Base-by-base conservation (phyloP, 2,888 invertebrate species). In the Microctonus brassicae region DNA sequence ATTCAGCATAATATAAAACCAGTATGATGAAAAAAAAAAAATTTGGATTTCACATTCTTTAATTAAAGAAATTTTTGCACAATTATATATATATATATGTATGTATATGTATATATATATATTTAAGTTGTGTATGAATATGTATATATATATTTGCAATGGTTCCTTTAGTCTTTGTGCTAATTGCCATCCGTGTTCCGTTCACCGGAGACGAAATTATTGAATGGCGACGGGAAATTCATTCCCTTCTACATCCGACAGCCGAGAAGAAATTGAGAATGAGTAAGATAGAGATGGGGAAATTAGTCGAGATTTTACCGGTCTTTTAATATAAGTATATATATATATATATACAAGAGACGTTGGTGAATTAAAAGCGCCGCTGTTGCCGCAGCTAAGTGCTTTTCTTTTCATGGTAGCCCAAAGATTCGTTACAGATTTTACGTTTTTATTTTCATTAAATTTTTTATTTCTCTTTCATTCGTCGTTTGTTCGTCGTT, bases 281-380 rank as follows among this genome's bases (percentile, higher is more conserved):
- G 29, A 58, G 10, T 36, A 13, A n/a, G 29, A 58, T 4, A 47
- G 60, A 68, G 26, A 3, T 57, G n/a, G 72, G 73, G 73, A 78
- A 77, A 79, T 80, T 79, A 77, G 79, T 78, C 77, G 75, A 68
- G 73, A 77, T 80, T 80, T 78, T 73, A 70, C 71, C 71, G 58
- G 26, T 26, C 26, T 53, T 62, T 33, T 20, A 24, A 26, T n/a
- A 29, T 13, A 36, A 13, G 22, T n/a, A 55, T 55, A 55, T 26
- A 10, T 55, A 55, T 55, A 24, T 55, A 9, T n/a, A 22, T 10
- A 17, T 26, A 33, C 52, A 68, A 72, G 64, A 67, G 70, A 75
- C 76, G 77, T 78, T 78, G 75, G 71, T 77, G 78, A 83, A 83
- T 83, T 83, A 82, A 83, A 82, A 83, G 79, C 75, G 73, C 77